These are phyloP conservation scores for Proteles cristata DNA, from an alignment of 2,113 vertebrate species.

Conservation along the genomic window DNA sequence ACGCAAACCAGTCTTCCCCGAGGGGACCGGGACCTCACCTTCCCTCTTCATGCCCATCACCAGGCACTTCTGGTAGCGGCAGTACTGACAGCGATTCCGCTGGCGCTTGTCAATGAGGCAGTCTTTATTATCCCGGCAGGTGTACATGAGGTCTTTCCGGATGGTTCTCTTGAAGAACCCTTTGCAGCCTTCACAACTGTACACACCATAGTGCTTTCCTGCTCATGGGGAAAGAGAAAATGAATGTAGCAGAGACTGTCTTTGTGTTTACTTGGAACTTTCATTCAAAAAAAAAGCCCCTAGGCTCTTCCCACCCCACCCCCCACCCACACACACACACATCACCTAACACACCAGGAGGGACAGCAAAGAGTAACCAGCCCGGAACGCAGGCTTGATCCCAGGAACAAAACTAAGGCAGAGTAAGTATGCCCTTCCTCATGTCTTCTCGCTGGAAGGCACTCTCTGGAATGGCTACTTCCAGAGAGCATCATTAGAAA, in stretches of 20 bases:
- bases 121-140: conserved; percentile 96
- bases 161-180: conserved; percentile 99
- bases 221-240: background rate
- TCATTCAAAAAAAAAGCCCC: background rate
- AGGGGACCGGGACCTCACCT: conserved; percentile 84
- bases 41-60: conserved; percentile 99
- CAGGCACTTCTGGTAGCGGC: conserved; percentile 99
- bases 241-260: background rate
- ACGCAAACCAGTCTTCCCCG: no score
- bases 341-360: no score
- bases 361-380: no score
- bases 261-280: background rate
- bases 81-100: conserved; percentile 98
- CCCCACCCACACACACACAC: no score
- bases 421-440: no score
- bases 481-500: background rate
- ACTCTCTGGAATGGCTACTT: background rate
- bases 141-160: conserved; percentile 96
- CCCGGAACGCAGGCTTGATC: background rate
- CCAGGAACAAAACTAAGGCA: background rate
- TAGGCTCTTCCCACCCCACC: background rate
- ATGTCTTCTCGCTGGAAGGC: background rate
- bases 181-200: conserved; percentile 99
- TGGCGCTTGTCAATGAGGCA: conserved; percentile 98
- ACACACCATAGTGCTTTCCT: conserved; percentile 99